Base-by-base conservation (phyloP, 2,113 vertebrate species). In the Cnemophilus loriae region DNA sequence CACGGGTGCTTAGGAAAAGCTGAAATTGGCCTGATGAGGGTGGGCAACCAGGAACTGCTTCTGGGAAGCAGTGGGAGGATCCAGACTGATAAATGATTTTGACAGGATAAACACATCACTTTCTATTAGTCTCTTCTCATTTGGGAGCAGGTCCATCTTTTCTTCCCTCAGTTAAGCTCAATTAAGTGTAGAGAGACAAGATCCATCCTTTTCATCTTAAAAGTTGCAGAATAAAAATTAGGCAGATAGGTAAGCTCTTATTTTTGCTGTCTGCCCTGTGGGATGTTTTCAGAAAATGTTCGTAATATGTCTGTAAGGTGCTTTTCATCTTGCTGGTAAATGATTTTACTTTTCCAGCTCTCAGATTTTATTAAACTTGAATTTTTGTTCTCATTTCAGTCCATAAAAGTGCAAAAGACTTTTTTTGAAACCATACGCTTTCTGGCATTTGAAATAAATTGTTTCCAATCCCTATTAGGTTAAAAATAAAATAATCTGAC, bases 311-410 rank as follows among this genome's bases (percentile, higher is more conserved):
- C n/a, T n/a, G n/a, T n/a, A n/a, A n/a, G n/a, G n/a, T n/a, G 85
- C 42, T 91, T 63, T 92, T 77, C 32, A 49, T 41, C 39, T 82
- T 0, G 1, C 67, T 96, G 93, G 93, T 91, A 96, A 97, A 94
- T 68, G 5, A 76, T 89, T 96, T 94, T 47, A 35, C 64, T 80
- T 76, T 95, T 94, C 84, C 41, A 50, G 27, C 44, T 89, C 95
- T 98, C 81, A 93, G n/a, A 76, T 97, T 96, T 96, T 96, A 97
- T 97, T 97, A 92, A 95, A 97, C 95, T 95, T 92, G 87, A 88
- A 84, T 87, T 97, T 93, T 97, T 96, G 65, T 97, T 97, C 89
- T 56, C 87, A 86, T 96, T 97, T 95, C 81, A 88, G 67, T 84
- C 90, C 76, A 85, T 96, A 93, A 96, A 89, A 94, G 76, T 89